Evolutionary conservation across 1,140 invertebrate species (phyloP), one percentile per base, ranked within the genome.

Genomic region (Brachionus sp.): DNA sequence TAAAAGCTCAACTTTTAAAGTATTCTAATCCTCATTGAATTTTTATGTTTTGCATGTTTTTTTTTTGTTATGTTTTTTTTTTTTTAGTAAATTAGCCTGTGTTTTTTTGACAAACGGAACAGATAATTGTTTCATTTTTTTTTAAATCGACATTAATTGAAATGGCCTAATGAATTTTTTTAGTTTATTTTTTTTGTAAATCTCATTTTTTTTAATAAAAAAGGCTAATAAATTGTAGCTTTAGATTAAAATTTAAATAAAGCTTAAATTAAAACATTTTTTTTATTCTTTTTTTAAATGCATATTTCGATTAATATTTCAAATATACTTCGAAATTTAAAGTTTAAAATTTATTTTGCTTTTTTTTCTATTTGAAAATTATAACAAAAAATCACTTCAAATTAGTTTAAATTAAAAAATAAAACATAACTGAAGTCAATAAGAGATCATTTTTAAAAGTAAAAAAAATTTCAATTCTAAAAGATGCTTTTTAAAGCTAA

Each of bases 141-240:
- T 33, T 33, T 39, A 39, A 70, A 19, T 39, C 16, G 37, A 70
- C 16, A 37, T 37, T 12, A 19, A 70, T 70, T 39, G 37, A 70
- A 70, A 70, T 70, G 66, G 66, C 66, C 66, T 70, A 70, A 70
- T 70, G 33, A 39, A 23, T 33, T 66, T 66, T 66, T 66, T 66
- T 33, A 35, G n/a, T n/a, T 33, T 46, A 46, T 57, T 70, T 70
- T 70, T 70, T 70, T 70, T 39, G 66, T 39, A 70, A 70, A 70
- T 70, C 66, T 70, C 66, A 70, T 37, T 70, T 70, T 70, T 70
- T 70, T 5, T 42, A 23, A 16, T 29, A 68, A 70, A 37, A 70
- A 70, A 39, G 37, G 16, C 37, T 70, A 37, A 39, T 39, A 16
- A 70, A 70, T 37, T 37, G 0, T 7, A 70, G 37, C 37, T 70